Base-by-base conservation (phyloP, 2,797 vertebrate species). In the Phrynocephalus vlangalii region DNA sequence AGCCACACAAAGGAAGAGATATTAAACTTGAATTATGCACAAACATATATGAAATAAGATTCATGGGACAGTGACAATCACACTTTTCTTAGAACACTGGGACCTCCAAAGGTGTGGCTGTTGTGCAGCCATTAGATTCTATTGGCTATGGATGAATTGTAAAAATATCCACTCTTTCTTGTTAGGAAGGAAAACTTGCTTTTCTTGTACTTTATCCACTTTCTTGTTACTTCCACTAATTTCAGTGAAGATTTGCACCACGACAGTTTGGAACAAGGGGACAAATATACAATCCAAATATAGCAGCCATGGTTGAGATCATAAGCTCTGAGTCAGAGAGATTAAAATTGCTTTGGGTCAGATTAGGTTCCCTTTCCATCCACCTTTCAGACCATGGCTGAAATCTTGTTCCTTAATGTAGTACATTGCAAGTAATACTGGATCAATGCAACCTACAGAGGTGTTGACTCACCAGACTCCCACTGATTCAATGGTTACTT, bases 201-300 rank as follows among this genome's bases (percentile, higher is more conserved):
- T 7, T 8, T 72, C 38, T 1, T 1, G 16, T 11, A 0, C n/a
- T 0, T 0, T 26, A 16, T 22, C 11, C 84, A 11, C 8, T 33
- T 1, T 71, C 13, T 3, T 18, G 13, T 1, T 80, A 0, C 15
- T 84, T 0, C 6, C 4, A 73, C 82, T 81, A 63, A 15, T 76
- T 92, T 75, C 71, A 30, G 24, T 28, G 5, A 44, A 72, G 88
- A 60, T 3, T n/a, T 89, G 2, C 28, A 22, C 30, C 5, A 22
- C 20, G 28, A 75, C 24, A 50, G 7, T 38, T 24, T 73, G 33
- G 50, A 15, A 20, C 22, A 16, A 30, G 6, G 18, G 38, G 15
- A 20, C 30, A 22, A 13, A 15, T 9, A 18, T 48, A 48, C 66
- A 13, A 44, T 68, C 22, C 13, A 44, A 48, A 67, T 48, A 68